Evolutionary conservation across 1,140 invertebrate species (phyloP).

Genomic region (Drosophila pseudoobscura): DNA sequence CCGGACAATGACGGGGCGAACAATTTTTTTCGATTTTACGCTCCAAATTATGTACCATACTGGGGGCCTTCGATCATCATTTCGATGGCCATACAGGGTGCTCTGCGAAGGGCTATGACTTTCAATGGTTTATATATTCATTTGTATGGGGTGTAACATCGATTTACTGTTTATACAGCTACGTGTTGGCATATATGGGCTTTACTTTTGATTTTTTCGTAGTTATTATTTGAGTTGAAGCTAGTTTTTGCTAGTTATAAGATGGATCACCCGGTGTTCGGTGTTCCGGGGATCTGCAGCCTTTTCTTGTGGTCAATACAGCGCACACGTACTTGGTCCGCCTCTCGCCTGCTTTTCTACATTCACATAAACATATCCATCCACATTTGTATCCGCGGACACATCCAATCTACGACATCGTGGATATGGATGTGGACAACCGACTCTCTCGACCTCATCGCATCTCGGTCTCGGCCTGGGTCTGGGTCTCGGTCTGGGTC

Average conservation of each 20-base stretch:
- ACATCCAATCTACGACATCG: slow-evolving; percentile 49
- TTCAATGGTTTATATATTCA: no score
- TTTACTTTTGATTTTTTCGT: no score
- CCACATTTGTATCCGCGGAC: slow-evolving; percentile 18
- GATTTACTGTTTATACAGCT: no score
- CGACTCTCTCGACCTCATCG: no score
- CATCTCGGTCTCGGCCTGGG: not conserved
- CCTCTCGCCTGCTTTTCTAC: no score
- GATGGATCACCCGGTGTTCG: no score
- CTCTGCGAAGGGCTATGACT: no score
- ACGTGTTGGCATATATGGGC: no score
- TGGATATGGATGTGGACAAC: no score
- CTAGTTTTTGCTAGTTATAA: no score
- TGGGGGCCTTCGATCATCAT: slow-evolving; percentile 44
- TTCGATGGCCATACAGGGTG: not conserved
- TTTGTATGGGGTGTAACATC: no score
- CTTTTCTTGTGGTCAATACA: slow-evolving; percentile 31
- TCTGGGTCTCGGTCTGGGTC: slow-evolving; percentile 1
- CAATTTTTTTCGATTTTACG: slow-evolving; percentile 68
- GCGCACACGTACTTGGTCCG: slow-evolving; percentile 22
- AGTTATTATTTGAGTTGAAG: no score
- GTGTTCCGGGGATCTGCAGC: not conserved
- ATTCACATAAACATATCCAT: slow-evolving; percentile 17
- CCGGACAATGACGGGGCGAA: slow-evolving; percentile 57
- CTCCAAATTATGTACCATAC: slow-evolving; percentile 55